Base-by-base conservation (phyloP, 2,113 vertebrate species). In the Motacilla tschutschensis region DNA sequence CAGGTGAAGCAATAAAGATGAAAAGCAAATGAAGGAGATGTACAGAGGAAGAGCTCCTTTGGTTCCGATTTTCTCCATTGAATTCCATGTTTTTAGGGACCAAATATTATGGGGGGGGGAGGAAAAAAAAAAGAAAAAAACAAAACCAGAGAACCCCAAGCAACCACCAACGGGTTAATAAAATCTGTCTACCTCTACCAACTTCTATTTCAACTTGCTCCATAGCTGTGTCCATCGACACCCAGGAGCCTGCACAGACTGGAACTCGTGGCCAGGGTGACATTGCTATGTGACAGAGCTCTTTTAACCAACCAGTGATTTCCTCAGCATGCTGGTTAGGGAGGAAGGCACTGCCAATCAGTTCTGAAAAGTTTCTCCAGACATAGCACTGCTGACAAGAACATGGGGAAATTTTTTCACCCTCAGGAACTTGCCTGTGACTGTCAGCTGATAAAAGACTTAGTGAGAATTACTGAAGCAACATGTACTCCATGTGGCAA, bases 371-470 rank as follows among this genome's bases (percentile, higher is more conserved):
- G 35, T 71, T 92, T 72, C 74, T 70, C 33, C 51, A 79, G 60
- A 35, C 22, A 28, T 0, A 29, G 58, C 46, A 41, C 21, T 51
- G 28, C 31, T 74, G 66, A 80, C 44, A 79, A 74, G 38, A 72
- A 38, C 29, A 79, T 0, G 3, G 51, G 59, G 59, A 36, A n/a
- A 15, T 19, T 43, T 92, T 58, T 88, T 88, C 51, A 59, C 41
- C 36, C 50, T 75, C 43, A 46, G 38, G 24, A 89, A 57, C 17
- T 43, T 38, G 74, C 38, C 54, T 83, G 53, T 80, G 64, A 81
- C 67, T 69, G 64, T 65, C 83, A 91, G 82, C 50, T 66, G 75
- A 79, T 81, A 40, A 79, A 86, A 88, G 67, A 33, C 36, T 65
- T 35, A 16, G 63, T 75, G 46, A 89, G 55, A 87, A 78, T 84